Conservation (phyloP, 2,888 invertebrate species). For the Agonopterix subpropinquella region DNA sequence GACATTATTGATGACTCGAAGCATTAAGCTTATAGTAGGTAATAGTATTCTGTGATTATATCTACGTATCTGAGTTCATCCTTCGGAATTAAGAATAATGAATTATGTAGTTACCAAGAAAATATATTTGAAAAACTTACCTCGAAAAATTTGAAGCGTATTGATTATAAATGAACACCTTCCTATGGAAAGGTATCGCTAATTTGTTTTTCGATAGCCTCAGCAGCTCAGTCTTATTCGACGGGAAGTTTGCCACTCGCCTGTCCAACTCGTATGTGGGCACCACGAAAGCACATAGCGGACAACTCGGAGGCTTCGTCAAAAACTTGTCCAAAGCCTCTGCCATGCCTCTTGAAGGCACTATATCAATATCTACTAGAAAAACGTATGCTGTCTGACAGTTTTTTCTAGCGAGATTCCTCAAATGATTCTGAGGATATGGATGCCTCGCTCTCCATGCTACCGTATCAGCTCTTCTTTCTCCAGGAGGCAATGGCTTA, state of each 20-base stretch:
- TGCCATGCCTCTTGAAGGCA: conserved; percentile 85
- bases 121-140: conserved; percentile 60
- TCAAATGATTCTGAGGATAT: conserved; percentile 92
- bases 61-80: no score
- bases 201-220: conserved; percentile 85
- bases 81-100: background rate
- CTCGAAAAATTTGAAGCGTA: conserved; percentile 93
- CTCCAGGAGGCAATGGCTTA: conserved; percentile 79
- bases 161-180: conserved; percentile 94
- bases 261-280: conserved; percentile 93
- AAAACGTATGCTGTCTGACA: conserved; percentile 89
- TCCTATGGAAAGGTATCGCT: conserved; percentile 92
- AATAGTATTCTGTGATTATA: no score
- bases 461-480: conserved; percentile 77
- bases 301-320: conserved; percentile 71
- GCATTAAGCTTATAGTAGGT: no score
- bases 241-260: conserved; percentile 83
- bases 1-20: no score
- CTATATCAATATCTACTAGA: conserved; percentile 91
- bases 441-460: conserved; percentile 85
- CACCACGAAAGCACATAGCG: conserved; percentile 89
- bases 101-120: background rate
- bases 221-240: conserved; percentile 86
- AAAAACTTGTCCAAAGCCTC: conserved; percentile 83
- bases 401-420: conserved; percentile 90